Base-by-base conservation (phyloP, 2,888 invertebrate species). In the Celastrina argiolus region DNA sequence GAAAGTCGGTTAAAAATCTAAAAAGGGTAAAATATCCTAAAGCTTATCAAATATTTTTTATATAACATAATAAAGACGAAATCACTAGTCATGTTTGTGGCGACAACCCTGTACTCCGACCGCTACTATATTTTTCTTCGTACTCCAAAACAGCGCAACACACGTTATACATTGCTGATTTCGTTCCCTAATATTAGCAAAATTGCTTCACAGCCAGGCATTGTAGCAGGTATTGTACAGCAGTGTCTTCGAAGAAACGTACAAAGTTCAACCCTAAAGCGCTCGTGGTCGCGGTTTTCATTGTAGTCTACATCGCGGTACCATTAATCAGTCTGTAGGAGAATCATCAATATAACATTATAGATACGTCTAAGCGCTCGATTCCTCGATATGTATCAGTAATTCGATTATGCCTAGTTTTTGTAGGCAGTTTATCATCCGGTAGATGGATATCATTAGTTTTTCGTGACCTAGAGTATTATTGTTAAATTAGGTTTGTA, bases 261-360 rank as follows among this genome's bases (percentile, higher is more conserved):
- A 41, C n/a, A 63, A 66, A 51, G 72, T 68, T 70, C 76, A 75
- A 76, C 77, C 79, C 78, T 74, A 74, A 79, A 81, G 77, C 73
- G 74, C 69, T 73, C 78, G 78, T 77, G 10, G 80, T 82, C 78
- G 74, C 75, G 75, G 78, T 77, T 77, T 79, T 82, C 79, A 87
- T 89, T 90, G 90, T 90, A 82, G 81, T 81, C 80, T 81, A 81
- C 78, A 83, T 81, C 80, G 82, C 76, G 77, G 78, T 76, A 84
- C 83, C 90, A 91, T 91, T 91, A 90, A 91, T 91, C 90, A 90
- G 91, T 89, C 90, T 90, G 84, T 83, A 81, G 85, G 76, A 78
- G 85, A 85, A 88, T 85, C 90, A 90, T 89, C 90, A 90, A 90
- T 91, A 90, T 86, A 89, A 78, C 85, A 88, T 88, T 88, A 87